A percentile compares a stretch with the other conserved stretches of the same genome.
phyloP scores from a whole-genome alignment of 2,113 vertebrate genomes.

The Corydoras maculifer region DNA sequence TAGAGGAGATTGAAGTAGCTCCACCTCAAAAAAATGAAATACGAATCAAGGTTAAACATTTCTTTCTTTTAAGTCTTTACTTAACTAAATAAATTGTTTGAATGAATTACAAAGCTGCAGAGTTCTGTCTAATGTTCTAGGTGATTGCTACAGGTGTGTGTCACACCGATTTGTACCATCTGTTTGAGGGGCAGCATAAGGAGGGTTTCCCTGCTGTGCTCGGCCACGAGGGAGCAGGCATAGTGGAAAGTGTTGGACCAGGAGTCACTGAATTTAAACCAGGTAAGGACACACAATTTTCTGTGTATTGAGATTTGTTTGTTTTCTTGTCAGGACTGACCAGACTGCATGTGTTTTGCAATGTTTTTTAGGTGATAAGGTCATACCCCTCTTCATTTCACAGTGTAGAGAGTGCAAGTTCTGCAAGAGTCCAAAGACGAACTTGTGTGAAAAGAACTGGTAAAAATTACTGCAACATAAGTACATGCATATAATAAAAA shows the following conservation, averaged over 20 bases:
- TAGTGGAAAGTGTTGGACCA: constrained; percentile 77
- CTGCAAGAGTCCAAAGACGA: constrained; percentile 70
- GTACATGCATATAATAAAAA: background rate
- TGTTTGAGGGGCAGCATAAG: constrained; percentile 59
- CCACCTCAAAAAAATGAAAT: constrained; percentile 76
- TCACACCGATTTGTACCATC: constrained; percentile 67
- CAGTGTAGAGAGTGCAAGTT: constrained; percentile 73
- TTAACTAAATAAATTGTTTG: background rate
- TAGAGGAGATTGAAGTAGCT: constrained; percentile 80
- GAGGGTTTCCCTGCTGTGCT: constrained; percentile 69
- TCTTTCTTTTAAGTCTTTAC: background rate
- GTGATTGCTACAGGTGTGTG: constrained; percentile 77
- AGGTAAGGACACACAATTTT: constrained; percentile 51
- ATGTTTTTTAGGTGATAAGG: constrained; percentile 70
- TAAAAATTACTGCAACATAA: constrained; percentile 44
- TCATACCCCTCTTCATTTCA: constrained; percentile 71
- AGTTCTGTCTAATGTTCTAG: constrained; percentile 48
- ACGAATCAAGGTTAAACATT: constrained; percentile 70
- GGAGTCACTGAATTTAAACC: constrained; percentile 74
- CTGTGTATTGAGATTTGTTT: background rate
- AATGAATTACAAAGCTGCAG: background rate
- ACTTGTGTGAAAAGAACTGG: constrained; percentile 70
- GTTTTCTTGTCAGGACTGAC: constrained; percentile 2
- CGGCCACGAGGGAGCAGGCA: constrained; percentile 77
- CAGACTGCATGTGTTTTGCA: background rate